Conservation (phyloP, 2,888 invertebrate species). For the Rotaria socialis region DNA sequence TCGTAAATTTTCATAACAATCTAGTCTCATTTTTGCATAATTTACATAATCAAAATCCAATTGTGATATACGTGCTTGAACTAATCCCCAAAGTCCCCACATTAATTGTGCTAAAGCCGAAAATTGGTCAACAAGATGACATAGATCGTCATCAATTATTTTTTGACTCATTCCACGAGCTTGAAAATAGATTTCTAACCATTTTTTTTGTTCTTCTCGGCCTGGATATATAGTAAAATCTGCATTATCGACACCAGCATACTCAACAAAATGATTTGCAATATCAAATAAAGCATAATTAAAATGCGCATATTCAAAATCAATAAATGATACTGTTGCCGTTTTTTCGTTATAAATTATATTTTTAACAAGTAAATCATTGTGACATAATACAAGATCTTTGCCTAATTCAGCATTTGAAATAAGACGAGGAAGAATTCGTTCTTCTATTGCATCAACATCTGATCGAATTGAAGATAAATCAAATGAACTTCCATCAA, state of each 20-base stretch:
- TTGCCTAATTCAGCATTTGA: neutral
- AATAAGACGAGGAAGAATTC: neutral
- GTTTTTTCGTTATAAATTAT: slow-evolving; percentile 38
- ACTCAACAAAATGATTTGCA: slow-evolving; percentile 46
- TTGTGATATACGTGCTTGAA: slow-evolving; percentile 40
- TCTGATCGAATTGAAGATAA: neutral
- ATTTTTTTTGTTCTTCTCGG: slow-evolving; percentile 39
- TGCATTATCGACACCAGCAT: slow-evolving; percentile 40
- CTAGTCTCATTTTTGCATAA: slow-evolving; percentile 38
- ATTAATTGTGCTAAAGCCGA: slow-evolving; percentile 33
- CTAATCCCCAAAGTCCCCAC: slow-evolving; percentile 45
- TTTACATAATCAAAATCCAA: slow-evolving; percentile 45
- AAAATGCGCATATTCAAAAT: slow-evolving; percentile 43
- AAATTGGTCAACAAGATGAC: slow-evolving; percentile 38
- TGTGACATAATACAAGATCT: slow-evolving; percentile 41
- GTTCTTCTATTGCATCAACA: neutral
- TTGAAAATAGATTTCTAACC: slow-evolving; percentile 37
- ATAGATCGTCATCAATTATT: slow-evolving; percentile 37
- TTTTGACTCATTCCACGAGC: neutral
- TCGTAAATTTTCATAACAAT: slow-evolving; percentile 3
- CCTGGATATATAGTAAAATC: slow-evolving; percentile 42
- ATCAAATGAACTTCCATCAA: neutral
- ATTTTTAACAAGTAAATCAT: slow-evolving; percentile 41
- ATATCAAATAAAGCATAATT: slow-evolving; percentile 44
- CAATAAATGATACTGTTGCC: slow-evolving; percentile 37